Percentiles rank a stretch among this genome's conserved stretches.
Evolutionary conservation across 2,113 vertebrate genomes (phyloP).

Genomic region (western clawed frog (Xenopus tropicalis)): DNA sequence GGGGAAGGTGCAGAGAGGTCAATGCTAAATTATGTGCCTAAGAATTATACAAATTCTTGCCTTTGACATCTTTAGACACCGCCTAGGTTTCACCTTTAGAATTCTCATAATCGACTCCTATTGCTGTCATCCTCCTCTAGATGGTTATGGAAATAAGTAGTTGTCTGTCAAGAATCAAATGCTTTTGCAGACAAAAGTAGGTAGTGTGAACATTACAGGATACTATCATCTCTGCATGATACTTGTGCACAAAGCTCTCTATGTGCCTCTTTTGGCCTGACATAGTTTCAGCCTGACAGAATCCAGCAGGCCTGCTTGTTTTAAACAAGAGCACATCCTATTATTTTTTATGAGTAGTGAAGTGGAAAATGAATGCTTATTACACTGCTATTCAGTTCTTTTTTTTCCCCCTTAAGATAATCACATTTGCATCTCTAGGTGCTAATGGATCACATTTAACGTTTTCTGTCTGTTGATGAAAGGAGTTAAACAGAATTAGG

Average conservation of each 20-base stretch:
- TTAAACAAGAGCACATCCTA: slow-evolving; percentile 79
- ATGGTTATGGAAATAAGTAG: slow-evolving; percentile 75
- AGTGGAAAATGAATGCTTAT: slow-evolving; percentile 83
- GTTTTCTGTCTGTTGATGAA: not conserved
- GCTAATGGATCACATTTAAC: slow-evolving; percentile 32
- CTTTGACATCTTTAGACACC: slow-evolving; percentile 65
- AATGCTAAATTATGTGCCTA: slow-evolving; percentile 67
- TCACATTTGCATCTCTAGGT: slow-evolving; percentile 21
- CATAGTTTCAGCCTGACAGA: slow-evolving; percentile 79
- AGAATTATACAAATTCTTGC: slow-evolving; percentile 60
- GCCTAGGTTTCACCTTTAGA: slow-evolving; percentile 74
- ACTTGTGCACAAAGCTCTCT: slow-evolving; percentile 73
- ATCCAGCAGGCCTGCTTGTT: slow-evolving; percentile 72
- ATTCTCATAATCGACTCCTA: slow-evolving; percentile 72
- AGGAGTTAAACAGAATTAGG: slow-evolving; percentile 44
- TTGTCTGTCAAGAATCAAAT: slow-evolving; percentile 81
- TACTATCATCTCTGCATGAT: slow-evolving; percentile 72
- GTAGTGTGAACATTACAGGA: slow-evolving; percentile 70
- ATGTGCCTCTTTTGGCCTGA: slow-evolving; percentile 75
- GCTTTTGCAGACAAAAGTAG: slow-evolving; percentile 79
- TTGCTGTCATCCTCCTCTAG: slow-evolving; percentile 63
- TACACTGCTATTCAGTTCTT: slow-evolving; percentile 55
- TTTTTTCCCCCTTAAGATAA: slow-evolving; percentile 4
- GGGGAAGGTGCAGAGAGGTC: slow-evolving; percentile 31
- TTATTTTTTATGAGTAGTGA: slow-evolving; percentile 87